phyloP scores from a whole-genome alignment of 2,113 vertebrate species.

The Sorex araneus region DNA sequence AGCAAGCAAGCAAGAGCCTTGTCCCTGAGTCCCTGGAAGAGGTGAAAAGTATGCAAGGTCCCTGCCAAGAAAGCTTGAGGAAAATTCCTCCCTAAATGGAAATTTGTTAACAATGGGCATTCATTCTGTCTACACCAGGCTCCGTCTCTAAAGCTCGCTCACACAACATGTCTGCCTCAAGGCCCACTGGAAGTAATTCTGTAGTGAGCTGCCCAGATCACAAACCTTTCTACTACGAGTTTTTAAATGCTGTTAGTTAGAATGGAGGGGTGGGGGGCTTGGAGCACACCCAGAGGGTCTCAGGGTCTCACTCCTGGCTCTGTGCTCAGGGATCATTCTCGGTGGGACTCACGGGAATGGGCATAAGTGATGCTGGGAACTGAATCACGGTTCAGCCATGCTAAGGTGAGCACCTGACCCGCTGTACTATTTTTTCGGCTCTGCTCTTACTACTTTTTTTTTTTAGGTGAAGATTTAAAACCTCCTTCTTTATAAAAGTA shows the following conservation, averaged over 20 bases:
- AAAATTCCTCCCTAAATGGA: conserved; percentile 72
- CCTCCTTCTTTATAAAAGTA: no score
- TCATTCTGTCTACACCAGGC: conserved; percentile 68
- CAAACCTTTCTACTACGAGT: background rate
- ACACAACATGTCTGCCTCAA: conserved; percentile 24
- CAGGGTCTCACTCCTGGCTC: no score
- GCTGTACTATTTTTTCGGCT: no score
- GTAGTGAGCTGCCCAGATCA: conserved; percentile 20
- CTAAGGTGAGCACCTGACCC: no score
- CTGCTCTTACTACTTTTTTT: no score
- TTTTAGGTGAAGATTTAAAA: no score
- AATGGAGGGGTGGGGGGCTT: no score
- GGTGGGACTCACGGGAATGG: no score
- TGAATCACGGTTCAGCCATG: no score
- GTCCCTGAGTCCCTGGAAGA: background rate
- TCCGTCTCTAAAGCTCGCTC: conserved; percentile 65
- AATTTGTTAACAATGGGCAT: conserved; percentile 70
- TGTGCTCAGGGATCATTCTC: no score
- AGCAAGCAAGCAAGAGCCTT: conserved; percentile 37
- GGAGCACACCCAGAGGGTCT: no score
- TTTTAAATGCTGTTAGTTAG: background rate
- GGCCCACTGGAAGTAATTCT: conserved; percentile 20
- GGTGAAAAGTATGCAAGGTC: conserved; percentile 43
- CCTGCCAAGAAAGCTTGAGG: conserved; percentile 74
- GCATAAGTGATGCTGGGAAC: no score